phyloP scores from a whole-genome alignment of 2,113 vertebrate species.

The western clawed frog (Xenopus tropicalis) region DNA sequence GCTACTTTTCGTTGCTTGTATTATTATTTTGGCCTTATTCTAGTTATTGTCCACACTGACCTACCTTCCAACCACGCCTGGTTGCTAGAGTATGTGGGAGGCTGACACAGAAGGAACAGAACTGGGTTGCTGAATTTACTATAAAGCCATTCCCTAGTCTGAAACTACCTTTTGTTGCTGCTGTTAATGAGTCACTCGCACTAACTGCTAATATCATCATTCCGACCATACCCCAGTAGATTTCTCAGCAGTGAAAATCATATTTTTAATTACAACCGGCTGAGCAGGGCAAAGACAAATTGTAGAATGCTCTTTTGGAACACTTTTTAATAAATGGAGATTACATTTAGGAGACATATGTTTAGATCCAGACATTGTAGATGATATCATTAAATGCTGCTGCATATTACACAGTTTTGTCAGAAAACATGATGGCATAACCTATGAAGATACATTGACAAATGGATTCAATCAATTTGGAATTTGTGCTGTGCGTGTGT shows the following conservation, averaged over 20 bases:
- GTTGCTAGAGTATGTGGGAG: too few relatives aligned
- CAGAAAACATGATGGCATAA: constrained; percentile 3
- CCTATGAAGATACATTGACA: constrained; percentile 5
- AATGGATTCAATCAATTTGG: not conserved
- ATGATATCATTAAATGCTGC: constrained; percentile 3
- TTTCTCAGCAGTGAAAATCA: not conserved
- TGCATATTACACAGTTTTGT: constrained; percentile 1
- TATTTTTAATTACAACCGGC: not conserved
- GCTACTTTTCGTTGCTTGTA: too few relatives aligned
- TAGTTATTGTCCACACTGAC: too few relatives aligned
- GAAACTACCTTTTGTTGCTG: not conserved
- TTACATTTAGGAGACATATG: not conserved
- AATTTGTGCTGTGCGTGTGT: not conserved
- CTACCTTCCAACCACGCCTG: too few relatives aligned
- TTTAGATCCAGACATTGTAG: not conserved
- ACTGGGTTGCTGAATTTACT: too few relatives aligned
- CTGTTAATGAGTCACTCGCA: not conserved
- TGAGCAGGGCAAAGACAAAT: not conserved
- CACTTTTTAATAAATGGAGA: not conserved
- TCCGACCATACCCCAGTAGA: not conserved
- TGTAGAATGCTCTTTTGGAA: not conserved
- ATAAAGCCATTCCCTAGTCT: too few relatives aligned
- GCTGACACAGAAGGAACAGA: too few relatives aligned
- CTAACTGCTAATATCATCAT: not conserved
- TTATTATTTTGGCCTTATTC: too few relatives aligned